Base-by-base conservation (phyloP, 2,113 vertebrate species). In the Anolis carolinensis region DNA sequence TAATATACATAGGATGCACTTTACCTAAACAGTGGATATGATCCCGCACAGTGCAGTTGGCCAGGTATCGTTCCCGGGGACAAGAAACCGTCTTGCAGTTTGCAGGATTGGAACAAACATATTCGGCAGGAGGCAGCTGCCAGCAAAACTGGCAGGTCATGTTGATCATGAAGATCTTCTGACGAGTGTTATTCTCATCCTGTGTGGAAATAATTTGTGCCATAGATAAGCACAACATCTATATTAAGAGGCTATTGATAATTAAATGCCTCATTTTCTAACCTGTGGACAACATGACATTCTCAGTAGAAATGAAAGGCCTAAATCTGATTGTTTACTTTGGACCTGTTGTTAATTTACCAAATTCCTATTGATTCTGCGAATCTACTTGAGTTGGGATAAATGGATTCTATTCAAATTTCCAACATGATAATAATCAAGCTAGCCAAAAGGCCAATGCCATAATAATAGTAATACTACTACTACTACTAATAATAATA, bases 131-230 rank as follows among this genome's bases (percentile, higher is more conserved):
- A 1, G 98, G 97, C 65, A 99, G 96, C 95, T 99, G 99, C 98
- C 98, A 99, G 95, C 99, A 99, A 90, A 99, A 99, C 86, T 97
- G 97, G 94, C 99, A 99, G 0, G 94, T 97, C 96, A 99, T 95
- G 73, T 96, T 96, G 86, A 99, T 91, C 32, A 96, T 65, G 14
- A 99, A 99, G 94, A 93, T 96, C 93, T 95, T 96, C 88, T 96
- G 97, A 79, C 93, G 90, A 0, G 90, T 94, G 84, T 96, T 95
- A 1, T 95, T 96, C 89, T 96, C 94, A 88, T 96, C 97, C 98
- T 99, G 67, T 0, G 88, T 67, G 75, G 71, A n/a, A 48, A 73
- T 39, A 52, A 2, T 6, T 30, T 2, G 74, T 2, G 27, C 11
- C 0, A 8, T 18, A n/a, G 48, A 7, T 55, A 9, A 4, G 25